A percentile compares a stretch with the other conserved stretches of the same genome.
Evolutionary conservation across 2,113 vertebrate species (phyloP).

Genomic region (Channa maculata): DNA sequence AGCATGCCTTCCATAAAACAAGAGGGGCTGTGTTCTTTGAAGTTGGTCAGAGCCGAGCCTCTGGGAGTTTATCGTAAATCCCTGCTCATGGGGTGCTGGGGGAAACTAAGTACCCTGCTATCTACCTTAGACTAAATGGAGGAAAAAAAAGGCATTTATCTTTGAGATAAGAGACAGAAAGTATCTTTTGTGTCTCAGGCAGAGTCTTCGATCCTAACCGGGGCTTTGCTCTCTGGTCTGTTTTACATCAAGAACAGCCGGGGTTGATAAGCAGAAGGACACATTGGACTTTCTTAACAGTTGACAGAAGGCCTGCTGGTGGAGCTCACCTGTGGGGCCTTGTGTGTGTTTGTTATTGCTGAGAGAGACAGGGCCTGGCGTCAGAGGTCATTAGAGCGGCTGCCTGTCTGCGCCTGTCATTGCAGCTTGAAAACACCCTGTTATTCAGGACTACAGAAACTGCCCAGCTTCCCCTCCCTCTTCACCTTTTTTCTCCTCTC

Average conservation of each 20-base stretch:
- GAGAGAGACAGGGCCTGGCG: slow-evolving; percentile 80
- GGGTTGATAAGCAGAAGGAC: slow-evolving; percentile 42
- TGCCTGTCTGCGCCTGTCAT: slow-evolving; percentile 83
- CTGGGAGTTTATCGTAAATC: slow-evolving; percentile 79
- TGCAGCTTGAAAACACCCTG: slow-evolving; percentile 82
- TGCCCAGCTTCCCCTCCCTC: slow-evolving; percentile 63
- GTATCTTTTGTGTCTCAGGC: slow-evolving; percentile 51
- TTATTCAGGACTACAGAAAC: slow-evolving; percentile 78
- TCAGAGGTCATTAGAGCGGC: slow-evolving; percentile 83
- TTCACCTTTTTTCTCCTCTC: slow-evolving; percentile 43
- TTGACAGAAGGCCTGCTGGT: slow-evolving; percentile 70
- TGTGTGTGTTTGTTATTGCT: slow-evolving; percentile 79
- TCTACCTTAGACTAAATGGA: slow-evolving; percentile 68
- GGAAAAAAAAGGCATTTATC: slow-evolving; percentile 51
- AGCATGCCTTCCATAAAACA: slow-evolving; percentile 81
- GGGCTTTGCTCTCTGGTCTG: slow-evolving; percentile 20
- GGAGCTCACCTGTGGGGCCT: slow-evolving; percentile 74
- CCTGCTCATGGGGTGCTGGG: slow-evolving; percentile 56
- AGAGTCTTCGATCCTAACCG: slow-evolving; percentile 26
- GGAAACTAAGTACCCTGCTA: slow-evolving; percentile 68
- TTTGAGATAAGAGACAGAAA: slow-evolving; percentile 71
- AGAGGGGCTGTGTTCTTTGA: slow-evolving; percentile 78
- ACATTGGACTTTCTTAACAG: slow-evolving; percentile 58
- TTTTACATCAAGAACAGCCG: slow-evolving; percentile 46
- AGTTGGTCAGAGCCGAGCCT: slow-evolving; percentile 71